A percentile compares a stretch with the other conserved stretches of the same genome.
Conservation (phyloP, 2,797 vertebrate genomes). For the Pseudomugil tenellus region DNA sequence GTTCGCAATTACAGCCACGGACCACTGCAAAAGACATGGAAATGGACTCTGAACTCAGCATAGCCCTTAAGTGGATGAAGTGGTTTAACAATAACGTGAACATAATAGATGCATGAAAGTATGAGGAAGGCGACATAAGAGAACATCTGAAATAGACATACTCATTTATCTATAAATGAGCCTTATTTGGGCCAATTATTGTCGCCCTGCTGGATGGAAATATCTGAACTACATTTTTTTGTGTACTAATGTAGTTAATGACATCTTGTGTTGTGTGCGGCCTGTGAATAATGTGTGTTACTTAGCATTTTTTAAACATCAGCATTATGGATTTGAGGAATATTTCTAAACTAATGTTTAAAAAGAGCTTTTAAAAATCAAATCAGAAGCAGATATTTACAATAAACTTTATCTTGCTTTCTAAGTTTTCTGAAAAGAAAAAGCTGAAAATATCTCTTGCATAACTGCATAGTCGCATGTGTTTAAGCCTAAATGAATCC, state of each 20-base stretch:
- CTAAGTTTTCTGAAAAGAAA: neutral
- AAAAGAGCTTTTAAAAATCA: neutral
- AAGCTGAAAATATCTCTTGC: conserved; percentile 28
- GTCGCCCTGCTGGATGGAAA: neutral
- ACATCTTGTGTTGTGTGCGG: neutral
- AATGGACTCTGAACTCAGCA: too few species aligned
- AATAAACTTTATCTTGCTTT: neutral
- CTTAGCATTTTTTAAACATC: neutral
- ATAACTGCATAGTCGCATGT: conserved; percentile 30
- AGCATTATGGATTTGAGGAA: neutral
- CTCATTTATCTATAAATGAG: too few species aligned
- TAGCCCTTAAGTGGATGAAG: too few species aligned
- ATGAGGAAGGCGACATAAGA: too few species aligned
- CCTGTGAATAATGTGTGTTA: conserved; percentile 3
- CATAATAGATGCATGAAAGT: too few species aligned
- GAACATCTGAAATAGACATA: too few species aligned
- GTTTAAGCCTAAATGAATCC: conserved; percentile 32
- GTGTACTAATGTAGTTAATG: conserved; percentile 7
- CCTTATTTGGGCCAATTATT: neutral
- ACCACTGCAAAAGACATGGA: too few species aligned
- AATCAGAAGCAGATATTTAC: neutral
- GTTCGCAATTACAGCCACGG: too few species aligned
- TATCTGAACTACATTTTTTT: conserved; percentile 3
- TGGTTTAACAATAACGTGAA: too few species aligned
- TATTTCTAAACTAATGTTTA: neutral